Conservation (phyloP, 2,113 vertebrate genomes). For the Naja naja region DNA sequence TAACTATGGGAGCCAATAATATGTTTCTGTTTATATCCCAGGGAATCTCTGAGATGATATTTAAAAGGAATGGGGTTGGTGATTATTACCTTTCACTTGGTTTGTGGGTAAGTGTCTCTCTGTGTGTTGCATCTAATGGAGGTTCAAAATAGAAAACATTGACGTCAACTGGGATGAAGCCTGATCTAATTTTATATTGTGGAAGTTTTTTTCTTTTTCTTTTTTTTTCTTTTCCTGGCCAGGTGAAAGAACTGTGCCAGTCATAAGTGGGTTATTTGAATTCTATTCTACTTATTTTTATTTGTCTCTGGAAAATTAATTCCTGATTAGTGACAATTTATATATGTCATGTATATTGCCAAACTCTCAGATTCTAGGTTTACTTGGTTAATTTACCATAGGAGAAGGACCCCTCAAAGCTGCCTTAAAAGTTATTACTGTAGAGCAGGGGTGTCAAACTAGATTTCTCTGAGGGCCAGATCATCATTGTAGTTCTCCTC, state of each 20-base stretch:
- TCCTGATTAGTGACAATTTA: not conserved
- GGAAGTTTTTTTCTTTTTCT: not conserved
- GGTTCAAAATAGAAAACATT: not conserved
- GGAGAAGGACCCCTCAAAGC: not conserved
- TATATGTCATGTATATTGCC: not conserved
- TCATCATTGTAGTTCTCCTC: too few relatives aligned
- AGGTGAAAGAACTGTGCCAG: not conserved
- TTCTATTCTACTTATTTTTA: not conserved
- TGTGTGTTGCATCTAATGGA: not conserved
- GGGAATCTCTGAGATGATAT: not conserved
- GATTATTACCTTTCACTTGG: not conserved
- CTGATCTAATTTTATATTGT: not conserved
- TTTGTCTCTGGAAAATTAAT: not conserved
- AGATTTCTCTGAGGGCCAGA: too few relatives aligned
- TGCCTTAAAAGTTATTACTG: not conserved
- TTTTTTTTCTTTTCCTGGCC: not conserved
- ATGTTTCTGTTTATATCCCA: not conserved
- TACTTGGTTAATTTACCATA: not conserved
- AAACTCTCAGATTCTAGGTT: not conserved
- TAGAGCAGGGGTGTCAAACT: not conserved
- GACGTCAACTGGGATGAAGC: not conserved
- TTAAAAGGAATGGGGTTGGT: not conserved
- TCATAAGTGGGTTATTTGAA: not conserved
- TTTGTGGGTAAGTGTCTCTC: not conserved
- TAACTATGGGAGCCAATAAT: not conserved